These are phyloP conservation scores for Prunella strophiata DNA, from an alignment of 2,797 vertebrate species.

Conservation along the genomic window DNA sequence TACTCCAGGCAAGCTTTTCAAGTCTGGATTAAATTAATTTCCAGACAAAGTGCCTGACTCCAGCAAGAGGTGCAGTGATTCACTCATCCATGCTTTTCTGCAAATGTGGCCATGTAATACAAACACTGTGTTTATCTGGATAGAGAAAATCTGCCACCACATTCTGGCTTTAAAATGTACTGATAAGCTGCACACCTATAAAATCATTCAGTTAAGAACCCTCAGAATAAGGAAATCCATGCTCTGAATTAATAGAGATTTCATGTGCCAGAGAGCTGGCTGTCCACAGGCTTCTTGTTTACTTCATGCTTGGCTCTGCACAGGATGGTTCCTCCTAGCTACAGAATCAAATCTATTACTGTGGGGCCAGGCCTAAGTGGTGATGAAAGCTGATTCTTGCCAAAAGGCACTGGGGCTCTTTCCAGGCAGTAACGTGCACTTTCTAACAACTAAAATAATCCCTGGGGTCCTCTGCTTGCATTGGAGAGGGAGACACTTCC, in stretches of 20 bases:
- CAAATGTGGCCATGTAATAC: neutral
- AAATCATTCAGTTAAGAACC: neutral
- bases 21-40: constrained; percentile 16
- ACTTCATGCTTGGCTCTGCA: neutral
- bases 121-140: neutral
- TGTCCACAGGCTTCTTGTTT: neutral
- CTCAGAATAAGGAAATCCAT: neutral
- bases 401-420: accelerated
- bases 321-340: neutral
- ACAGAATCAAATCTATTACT: neutral
- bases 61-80: neutral
- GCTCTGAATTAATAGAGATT: neutral
- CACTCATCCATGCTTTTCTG: neutral
- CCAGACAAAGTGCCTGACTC: constrained; percentile 19
- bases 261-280: neutral
- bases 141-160: neutral
- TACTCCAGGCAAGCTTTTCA: constrained; percentile 27
- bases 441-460: neutral
- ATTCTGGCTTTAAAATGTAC: neutral
- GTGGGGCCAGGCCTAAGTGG: neutral
- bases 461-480: neutral
- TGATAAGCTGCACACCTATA: neutral
- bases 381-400: neutral
- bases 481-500: neutral
- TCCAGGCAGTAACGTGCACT: accelerated